Base-by-base conservation (phyloP, 2,888 invertebrate species). In the Eupithecia exiguata region DNA sequence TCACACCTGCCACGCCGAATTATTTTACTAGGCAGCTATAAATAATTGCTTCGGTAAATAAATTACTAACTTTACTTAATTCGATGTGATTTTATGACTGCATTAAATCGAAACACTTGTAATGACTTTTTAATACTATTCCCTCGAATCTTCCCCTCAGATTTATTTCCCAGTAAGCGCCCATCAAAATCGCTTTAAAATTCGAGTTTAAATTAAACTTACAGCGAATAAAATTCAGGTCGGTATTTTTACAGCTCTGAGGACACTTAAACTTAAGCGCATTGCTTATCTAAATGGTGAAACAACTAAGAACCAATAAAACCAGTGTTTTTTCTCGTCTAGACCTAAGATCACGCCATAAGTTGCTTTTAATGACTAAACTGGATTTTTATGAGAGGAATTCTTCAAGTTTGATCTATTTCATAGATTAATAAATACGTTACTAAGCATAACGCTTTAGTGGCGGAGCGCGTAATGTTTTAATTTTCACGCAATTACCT, bases 181-280 rank as follows among this genome's bases (percentile, higher is more conserved):
- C 49, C 58, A 71, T 76, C 61, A 69, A 72, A 75, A 70, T 75
- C 66, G 67, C 69, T 69, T 61, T 69, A 61, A 53, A 67, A 68
- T 35, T 70, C 46, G 49, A 69, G 68, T 73, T 70, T 36, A 61
- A 69, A 61, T 70, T 63, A 40, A 53, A 40, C 62, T 58, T 53
- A 10, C 4, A 53, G 25, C 46, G 10, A 36, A 70, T 53, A 69
- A 63, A 43, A 43, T 68, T 75, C 65, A 30, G 7, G 35, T 49
- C 4, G 38, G 68, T 30, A 40, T 68, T 70, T 75, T 72, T 63
- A 70, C 53, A 30, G 40, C 46, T 63, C 63, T 9, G 63, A 36
- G 10, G 35, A 18, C 35, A 18, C 5, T 63, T 63, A 9, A 1
- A 53, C n/a, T 21, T 3, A 53, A 21, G 58, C 21, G 53, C 58